phyloP scores from a whole-genome alignment of 2,113 vertebrate species.

The Mastomys natalensis region DNA sequence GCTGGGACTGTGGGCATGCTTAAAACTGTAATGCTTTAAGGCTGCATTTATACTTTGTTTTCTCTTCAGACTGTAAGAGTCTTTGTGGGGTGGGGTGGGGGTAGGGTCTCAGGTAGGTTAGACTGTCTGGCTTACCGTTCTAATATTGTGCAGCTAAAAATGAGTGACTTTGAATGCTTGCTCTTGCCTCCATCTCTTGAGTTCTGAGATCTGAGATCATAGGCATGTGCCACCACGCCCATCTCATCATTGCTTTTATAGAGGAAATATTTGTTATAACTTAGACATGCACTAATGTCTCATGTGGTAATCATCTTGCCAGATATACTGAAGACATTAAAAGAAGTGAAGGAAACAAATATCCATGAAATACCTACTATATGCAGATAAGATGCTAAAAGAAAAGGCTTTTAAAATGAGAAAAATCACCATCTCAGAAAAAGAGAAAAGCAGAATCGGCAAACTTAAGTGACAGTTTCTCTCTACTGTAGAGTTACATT shows the following conservation, averaged over 20 bases:
- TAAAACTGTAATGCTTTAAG: background rate
- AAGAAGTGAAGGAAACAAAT: conserved; percentile 64
- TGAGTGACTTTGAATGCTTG: background rate
- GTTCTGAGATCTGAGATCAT: background rate
- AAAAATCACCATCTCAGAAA: conserved; percentile 18
- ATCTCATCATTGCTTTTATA: conserved; percentile 40
- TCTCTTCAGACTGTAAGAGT: background rate
- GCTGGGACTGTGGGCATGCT: background rate
- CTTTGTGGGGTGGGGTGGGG: background rate
- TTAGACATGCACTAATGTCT: conserved; percentile 54
- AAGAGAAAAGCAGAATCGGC: conserved; percentile 44
- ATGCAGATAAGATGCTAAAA: conserved; percentile 20
- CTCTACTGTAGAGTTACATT: conserved; percentile 4
- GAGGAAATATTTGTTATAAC: conserved; percentile 60
- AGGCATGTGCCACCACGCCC: background rate
- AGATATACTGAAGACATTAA: conserved; percentile 48
- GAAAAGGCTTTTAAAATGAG: conserved; percentile 46
- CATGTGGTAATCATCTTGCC: conserved; percentile 47
- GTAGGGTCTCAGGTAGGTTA: background rate
- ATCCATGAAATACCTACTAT: conserved; percentile 10
- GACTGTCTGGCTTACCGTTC: background rate
- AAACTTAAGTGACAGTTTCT: conserved; percentile 4
- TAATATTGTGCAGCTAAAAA: background rate
- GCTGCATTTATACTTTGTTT: background rate
- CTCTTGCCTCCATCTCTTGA: too few species aligned